These are phyloP conservation scores for Periparus ater DNA, from an alignment of 2,797 vertebrate species.

Conservation along the genomic window DNA sequence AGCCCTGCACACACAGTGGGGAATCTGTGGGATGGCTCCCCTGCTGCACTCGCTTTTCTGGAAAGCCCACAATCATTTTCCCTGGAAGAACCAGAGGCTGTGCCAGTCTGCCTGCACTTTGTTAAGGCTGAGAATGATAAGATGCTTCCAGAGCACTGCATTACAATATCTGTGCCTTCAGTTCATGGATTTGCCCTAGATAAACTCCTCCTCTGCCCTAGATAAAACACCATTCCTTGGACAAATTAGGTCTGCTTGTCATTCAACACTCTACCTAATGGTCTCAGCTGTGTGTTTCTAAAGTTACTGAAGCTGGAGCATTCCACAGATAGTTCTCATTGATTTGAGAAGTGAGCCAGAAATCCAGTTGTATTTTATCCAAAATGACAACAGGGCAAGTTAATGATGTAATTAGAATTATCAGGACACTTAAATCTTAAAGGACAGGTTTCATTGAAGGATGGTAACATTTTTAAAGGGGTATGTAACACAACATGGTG, in stretches of 20 bases:
- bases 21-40: neutral
- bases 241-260: slow-evolving; percentile 70
- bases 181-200: slow-evolving; percentile 28
- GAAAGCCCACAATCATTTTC: neutral
- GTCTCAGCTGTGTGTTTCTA: slow-evolving; percentile 48
- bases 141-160: neutral
- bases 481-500: neutral
- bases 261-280: slow-evolving; percentile 67
- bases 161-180: slow-evolving; percentile 22
- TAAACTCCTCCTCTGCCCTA: slow-evolving; percentile 26
- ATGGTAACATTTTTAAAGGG: slow-evolving; percentile 60
- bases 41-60: neutral
- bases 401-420: slow-evolving; percentile 71
- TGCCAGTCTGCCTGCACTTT: slow-evolving; percentile 13
- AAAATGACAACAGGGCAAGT: slow-evolving; percentile 52
- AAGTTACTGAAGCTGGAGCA: slow-evolving; percentile 37
- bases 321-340: slow-evolving; percentile 55
- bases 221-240: slow-evolving; percentile 68
- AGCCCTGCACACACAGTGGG: neutral
- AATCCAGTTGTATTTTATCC: slow-evolving; percentile 50
- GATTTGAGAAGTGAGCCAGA: slow-evolving; percentile 54
- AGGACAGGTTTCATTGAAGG: slow-evolving; percentile 53
- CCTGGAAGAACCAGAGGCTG: neutral
- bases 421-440: slow-evolving; percentile 60
- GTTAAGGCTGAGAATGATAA: slow-evolving; percentile 42